Evolutionary conservation across 2,888 invertebrate species (phyloP).

Genomic region (Cremastinae sp.): DNA sequence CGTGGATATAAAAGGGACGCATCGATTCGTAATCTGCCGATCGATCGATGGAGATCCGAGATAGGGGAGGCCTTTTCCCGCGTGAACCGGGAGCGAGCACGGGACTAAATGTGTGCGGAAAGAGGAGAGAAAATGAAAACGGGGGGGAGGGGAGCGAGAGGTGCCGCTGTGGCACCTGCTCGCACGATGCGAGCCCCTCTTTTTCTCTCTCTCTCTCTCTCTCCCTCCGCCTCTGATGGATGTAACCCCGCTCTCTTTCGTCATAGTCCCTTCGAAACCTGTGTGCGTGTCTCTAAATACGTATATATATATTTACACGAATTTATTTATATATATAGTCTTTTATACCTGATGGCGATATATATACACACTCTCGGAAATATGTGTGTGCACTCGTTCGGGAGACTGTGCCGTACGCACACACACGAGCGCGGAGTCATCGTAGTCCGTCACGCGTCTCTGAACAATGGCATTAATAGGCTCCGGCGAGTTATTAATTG

Average conservation of each 20-base stretch:
- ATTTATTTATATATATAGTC: too few species aligned
- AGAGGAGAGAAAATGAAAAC: too few species aligned
- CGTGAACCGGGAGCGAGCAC: too few species aligned
- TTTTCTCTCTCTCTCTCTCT: constrained; percentile 6
- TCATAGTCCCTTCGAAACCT: constrained; percentile 28
- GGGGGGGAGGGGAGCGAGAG: too few species aligned
- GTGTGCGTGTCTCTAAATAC: too few species aligned
- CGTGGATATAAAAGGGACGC: constrained; percentile 34
- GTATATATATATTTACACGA: constrained; percentile 14
- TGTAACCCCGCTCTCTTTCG: constrained; percentile 31
- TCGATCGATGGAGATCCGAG: constrained; percentile 61
- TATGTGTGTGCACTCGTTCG: constrained; percentile 37
- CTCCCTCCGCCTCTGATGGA: constrained; percentile 19
- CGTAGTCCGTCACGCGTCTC: constrained; percentile 79
- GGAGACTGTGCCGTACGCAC: constrained; percentile 39
- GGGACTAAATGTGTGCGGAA: too few species aligned
- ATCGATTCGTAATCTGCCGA: constrained; percentile 63
- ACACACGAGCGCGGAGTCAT: constrained; percentile 59
- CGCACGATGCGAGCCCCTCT: constrained; percentile 66
- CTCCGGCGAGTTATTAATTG: constrained; percentile 80
- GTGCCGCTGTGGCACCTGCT: constrained; percentile 75
- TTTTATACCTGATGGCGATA: too few species aligned
- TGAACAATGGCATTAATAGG: constrained; percentile 80
- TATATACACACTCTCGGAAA: too few species aligned
- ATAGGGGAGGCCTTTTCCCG: constrained; percentile 34